Evolutionary conservation across 92 coral and sea anemone species (phyloP).

Genomic region (Bergia puertoricense): DNA sequence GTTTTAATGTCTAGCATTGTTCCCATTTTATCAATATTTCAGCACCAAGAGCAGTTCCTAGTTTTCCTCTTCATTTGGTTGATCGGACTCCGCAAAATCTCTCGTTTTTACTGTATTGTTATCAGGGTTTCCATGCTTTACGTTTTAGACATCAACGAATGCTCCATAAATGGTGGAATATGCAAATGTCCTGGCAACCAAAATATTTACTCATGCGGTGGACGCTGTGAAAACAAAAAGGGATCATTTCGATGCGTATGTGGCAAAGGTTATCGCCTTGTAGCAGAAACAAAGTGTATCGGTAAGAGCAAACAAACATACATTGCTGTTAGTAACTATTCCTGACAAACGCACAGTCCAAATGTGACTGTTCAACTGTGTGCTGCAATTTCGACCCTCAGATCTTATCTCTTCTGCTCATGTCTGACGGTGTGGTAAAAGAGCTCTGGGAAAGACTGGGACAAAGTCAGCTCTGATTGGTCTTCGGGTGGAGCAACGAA

Average conservation of each 20-base stretch:
- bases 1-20: too few species aligned
- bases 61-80: too few species aligned
- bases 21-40: too few species aligned
- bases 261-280: conserved; percentile 5
- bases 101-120: neutral
- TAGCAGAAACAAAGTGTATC: neutral
- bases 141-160: conserved; percentile 10
- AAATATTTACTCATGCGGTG: conserved; percentile 12
- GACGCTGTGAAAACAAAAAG: conserved; percentile 1
- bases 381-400: too few species aligned
- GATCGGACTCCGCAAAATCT: too few species aligned
- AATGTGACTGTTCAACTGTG: neutral
- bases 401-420: too few species aligned
- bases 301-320: neutral
- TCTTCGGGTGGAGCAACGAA: neutral
- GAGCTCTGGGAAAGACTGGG: neutral
- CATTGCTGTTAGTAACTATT: too few species aligned
- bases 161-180: conserved; percentile 6
- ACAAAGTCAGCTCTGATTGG: neutral
- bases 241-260: conserved; percentile 10
- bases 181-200: conserved; percentile 8
- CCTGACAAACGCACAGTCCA: too few species aligned
- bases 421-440: too few species aligned
- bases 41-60: too few species aligned
- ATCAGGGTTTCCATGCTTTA: neutral